Conservation (phyloP, 2,888 invertebrate genomes). For the Anagyrus pseudococci region DNA sequence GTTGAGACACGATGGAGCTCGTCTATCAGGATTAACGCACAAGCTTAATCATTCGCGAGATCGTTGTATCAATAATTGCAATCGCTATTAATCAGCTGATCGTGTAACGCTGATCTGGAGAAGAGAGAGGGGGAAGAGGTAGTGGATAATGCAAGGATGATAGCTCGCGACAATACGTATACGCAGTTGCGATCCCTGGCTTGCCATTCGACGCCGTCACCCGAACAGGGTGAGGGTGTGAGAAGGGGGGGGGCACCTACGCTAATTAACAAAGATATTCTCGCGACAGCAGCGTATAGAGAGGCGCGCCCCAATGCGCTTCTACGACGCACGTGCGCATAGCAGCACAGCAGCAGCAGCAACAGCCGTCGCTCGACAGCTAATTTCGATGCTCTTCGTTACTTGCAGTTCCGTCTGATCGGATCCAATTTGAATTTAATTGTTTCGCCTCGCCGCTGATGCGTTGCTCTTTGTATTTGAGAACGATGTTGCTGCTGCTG, state of each 20-base stretch:
- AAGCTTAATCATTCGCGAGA: background rate
- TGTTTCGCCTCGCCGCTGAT: conserved; percentile 14
- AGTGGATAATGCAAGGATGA: conserved; percentile 1
- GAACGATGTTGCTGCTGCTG: background rate
- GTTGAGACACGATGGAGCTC: background rate
- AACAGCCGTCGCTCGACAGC: conserved; percentile 3
- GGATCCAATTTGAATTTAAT: conserved; percentile 18
- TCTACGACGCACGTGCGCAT: background rate
- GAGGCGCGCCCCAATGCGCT: background rate
- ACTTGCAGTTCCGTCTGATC: conserved; percentile 10
- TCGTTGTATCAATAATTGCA: conserved; percentile 9
- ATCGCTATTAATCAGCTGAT: conserved; percentile 9
- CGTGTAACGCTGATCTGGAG: background rate
- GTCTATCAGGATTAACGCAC: background rate
- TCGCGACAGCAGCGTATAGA: background rate
- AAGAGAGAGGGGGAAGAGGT: background rate
- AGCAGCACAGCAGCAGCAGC: background rate
- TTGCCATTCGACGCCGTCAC: background rate
- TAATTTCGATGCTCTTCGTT: conserved; percentile 22
- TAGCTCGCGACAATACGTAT: conserved; percentile 14
- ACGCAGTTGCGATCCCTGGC: conserved; percentile 6
- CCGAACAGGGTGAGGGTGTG: background rate
- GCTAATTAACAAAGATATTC: conserved; percentile 22
- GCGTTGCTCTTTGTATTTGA: background rate
- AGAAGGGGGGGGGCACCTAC: too few relatives aligned